Evolutionary conservation across 2,113 vertebrate genomes (phyloP).

Genomic region (Lepidiolamprologus cunningtoni): DNA sequence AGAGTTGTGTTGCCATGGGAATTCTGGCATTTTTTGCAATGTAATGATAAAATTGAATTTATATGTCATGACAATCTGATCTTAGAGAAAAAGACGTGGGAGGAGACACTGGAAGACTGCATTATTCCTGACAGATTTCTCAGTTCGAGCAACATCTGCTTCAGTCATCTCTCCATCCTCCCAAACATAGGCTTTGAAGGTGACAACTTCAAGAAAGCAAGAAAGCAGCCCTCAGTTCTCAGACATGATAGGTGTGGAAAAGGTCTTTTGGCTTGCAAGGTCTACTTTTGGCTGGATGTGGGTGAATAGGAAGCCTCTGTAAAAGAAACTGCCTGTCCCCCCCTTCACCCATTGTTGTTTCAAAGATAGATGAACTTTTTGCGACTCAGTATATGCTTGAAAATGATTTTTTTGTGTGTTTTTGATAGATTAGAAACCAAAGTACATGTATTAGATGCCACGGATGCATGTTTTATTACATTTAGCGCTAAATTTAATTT

Average conservation of each 20-base stretch:
- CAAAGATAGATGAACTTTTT: background rate
- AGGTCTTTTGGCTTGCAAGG: background rate
- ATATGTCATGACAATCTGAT: background rate
- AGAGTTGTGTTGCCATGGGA: background rate
- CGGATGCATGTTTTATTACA: background rate
- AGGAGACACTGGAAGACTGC: background rate
- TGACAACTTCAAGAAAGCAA: background rate
- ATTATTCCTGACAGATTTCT: background rate
- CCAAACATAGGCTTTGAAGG: background rate
- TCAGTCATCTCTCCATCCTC: background rate
- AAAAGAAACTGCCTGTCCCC: background rate
- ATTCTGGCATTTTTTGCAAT: accelerated
- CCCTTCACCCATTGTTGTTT: background rate
- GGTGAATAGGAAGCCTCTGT: background rate
- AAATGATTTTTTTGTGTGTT: background rate
- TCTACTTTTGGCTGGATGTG: background rate
- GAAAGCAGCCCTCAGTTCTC: background rate
- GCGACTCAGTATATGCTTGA: too few species aligned
- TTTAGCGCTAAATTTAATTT: background rate
- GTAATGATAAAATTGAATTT: accelerated
- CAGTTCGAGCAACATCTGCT: background rate
- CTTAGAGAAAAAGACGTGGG: slow-evolving; percentile 4
- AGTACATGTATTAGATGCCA: background rate
- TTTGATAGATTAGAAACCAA: background rate
- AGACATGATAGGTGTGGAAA: background rate